phyloP scores from a whole-genome alignment of 2,888 invertebrate species.

The Netelia fuscicornis region DNA sequence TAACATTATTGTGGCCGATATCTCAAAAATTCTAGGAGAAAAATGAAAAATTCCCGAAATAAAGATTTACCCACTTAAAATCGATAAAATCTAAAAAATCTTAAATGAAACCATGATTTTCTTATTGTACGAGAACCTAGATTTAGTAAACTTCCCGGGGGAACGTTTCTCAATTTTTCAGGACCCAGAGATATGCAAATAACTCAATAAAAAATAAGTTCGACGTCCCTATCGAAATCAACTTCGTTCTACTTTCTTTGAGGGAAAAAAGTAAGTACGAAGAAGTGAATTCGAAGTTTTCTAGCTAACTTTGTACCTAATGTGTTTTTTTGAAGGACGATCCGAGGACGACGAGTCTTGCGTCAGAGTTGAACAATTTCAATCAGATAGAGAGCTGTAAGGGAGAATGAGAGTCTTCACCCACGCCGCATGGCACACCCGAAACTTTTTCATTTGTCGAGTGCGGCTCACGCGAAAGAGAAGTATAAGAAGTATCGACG shows the following conservation, averaged over 20 bases:
- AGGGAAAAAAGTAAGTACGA: conserved; percentile 29
- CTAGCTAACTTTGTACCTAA: conserved; percentile 39
- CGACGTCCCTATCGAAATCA: neutral
- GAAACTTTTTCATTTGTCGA: conserved; percentile 68
- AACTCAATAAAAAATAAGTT: neutral
- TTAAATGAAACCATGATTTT: no score
- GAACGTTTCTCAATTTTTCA: conserved; percentile 8
- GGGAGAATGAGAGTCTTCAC: conserved; percentile 42
- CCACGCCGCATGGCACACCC: conserved; percentile 53
- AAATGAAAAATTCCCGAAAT: no score
- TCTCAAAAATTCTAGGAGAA: no score
- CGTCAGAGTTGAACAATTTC: conserved; percentile 55
- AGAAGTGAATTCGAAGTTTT: neutral
- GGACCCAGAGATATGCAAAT: neutral
- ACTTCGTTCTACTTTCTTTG: neutral
- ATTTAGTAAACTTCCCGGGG: neutral
- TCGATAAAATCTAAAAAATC: no score
- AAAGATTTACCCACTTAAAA: no score
- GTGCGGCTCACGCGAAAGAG: conserved; percentile 66
- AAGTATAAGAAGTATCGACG: conserved; percentile 62
- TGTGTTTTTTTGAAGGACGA: conserved; percentile 12
- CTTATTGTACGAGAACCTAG: neutral
- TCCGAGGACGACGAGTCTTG: conserved; percentile 3
- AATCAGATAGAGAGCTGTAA: conserved; percentile 61
- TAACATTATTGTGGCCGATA: no score